Evolutionary conservation across 2,113 vertebrate species (phyloP), one percentile per base, ranked within the genome.

Genomic region (Vulpes lagopus): DNA sequence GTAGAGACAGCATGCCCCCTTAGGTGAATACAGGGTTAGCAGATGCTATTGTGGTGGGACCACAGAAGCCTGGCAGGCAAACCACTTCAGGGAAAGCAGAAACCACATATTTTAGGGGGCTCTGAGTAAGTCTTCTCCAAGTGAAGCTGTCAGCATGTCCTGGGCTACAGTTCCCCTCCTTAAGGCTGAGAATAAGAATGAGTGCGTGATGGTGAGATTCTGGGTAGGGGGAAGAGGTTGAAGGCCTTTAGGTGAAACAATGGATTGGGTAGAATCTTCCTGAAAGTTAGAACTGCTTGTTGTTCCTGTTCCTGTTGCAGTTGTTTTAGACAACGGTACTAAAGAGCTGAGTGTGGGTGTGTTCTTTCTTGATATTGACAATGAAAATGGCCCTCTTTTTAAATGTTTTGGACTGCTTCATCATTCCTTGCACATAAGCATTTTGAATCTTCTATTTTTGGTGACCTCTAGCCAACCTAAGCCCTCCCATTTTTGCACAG

Each of bases 401-500:
- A 97, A 94, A 62, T 25, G 32, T 60, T 73, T 81, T 93, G 93
- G 89, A 95, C 65, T 86, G 88, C 55, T 23, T 69, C 82, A 32
- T 94, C 69, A 65, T 51, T 95, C 69, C 43, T 95, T 60, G 55
- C 27, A 49, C 19, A 81, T 89, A 91, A 82, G 19, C 53, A 62
- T 85, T 95, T 79, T 73, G 38, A 81, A 67, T 91, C 53, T 96
- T 94, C 91, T 96, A 82, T 89, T 95, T 96, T 97, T 69, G 94
- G 67, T 94, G 71, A 91, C 43, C 71, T 73, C n/a, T 20, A 89
- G 53, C 65, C 73, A 96, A 92, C 43, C 57, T 17, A 79, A 96
- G 35, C 10, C 53, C 90, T 94, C n/a, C 80, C 57, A 96, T 79
- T 96, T 95, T 93, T 96, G 80, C 49, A 79, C 32, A 64, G 35